Evolutionary conservation across 2,888 invertebrate species (phyloP).

Genomic region (Chydorus sphaericus): DNA sequence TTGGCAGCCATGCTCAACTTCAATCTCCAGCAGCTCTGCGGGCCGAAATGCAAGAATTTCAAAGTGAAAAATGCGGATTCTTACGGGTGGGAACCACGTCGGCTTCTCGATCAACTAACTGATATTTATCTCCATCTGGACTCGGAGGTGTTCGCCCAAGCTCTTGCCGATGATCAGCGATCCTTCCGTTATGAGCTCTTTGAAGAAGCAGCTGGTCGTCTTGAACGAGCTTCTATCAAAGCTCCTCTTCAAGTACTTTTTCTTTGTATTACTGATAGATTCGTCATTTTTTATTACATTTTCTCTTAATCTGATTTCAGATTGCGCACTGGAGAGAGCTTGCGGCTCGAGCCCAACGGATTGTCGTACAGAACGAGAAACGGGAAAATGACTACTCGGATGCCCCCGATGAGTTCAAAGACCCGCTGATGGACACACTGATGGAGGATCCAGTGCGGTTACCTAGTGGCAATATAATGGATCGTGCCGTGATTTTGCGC

Average conservation of each 20-base stretch:
- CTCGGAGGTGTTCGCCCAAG: slow-evolving; percentile 76
- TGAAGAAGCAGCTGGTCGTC: slow-evolving; percentile 69
- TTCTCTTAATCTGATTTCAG: not conserved
- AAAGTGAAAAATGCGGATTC: slow-evolving; percentile 74
- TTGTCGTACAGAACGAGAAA: slow-evolving; percentile 56
- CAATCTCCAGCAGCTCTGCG: slow-evolving; percentile 90
- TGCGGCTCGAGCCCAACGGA: slow-evolving; percentile 54
- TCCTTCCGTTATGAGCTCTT: slow-evolving; percentile 88
- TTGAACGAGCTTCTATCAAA: slow-evolving; percentile 71
- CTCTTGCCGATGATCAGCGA: slow-evolving; percentile 89
- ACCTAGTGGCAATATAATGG: slow-evolving; percentile 77
- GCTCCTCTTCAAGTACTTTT: slow-evolving; percentile 45
- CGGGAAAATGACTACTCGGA: slow-evolving; percentile 85
- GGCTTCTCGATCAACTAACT: slow-evolving; percentile 76
- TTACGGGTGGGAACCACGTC: slow-evolving; percentile 94
- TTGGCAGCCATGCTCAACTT: slow-evolving; percentile 97
- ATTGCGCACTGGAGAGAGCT: slow-evolving; percentile 70
- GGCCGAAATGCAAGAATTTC: slow-evolving; percentile 77
- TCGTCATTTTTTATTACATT: not conserved
- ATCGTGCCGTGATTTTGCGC: slow-evolving; percentile 78
- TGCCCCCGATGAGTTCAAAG: slow-evolving; percentile 90
- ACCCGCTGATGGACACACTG: slow-evolving; percentile 92
- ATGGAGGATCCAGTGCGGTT: slow-evolving; percentile 90
- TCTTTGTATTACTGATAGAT: not conserved
- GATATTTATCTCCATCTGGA: slow-evolving; percentile 94